Base-by-base conservation (phyloP, 2,888 invertebrate genomes). In the Drosophila buzzatii region DNA sequence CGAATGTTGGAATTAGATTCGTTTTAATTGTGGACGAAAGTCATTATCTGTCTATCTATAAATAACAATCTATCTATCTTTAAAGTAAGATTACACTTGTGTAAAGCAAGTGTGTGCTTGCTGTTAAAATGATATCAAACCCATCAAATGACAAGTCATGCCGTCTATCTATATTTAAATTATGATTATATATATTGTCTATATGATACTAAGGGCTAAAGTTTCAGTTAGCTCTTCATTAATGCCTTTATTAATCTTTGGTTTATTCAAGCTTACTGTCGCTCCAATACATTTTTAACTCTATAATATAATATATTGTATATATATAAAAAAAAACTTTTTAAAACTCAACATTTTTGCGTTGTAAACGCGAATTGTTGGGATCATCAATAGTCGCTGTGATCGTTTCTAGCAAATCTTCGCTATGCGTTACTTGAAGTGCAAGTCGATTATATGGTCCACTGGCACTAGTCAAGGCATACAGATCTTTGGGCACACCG, bases 381-480 rank as follows among this genome's bases (percentile, higher is more conserved):
- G 91, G 90, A 82, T 93, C 92, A 63, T 91, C 90, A 42, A 91
- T 78, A 5, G 92, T 84, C 5, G 85, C 82, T 12, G 90, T 88
- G 31, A 92, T 73, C 61, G 92, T 87, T 20, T 90, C 73, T 5
- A 91, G 74, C 59, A 92, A 76, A 74, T 93, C 91, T 3, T 66
- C 56, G 0, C 71, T 77, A 5, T 82, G 63, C 2, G 74, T 75
- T 18, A 87, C 71, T 12, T 75, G 39, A 10, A 79, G 57, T 64
- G 90, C 83, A 3, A 93, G 90, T 58, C 90, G 92, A 73, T 93
- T 90, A 73, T 92, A 93, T 8, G 93, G 93, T 8, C 93, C 93
- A 69, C 79, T 90, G 70, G 87, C 82, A 52, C 72, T 92, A 65
- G 53, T 68, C 66, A 84, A 41, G 3, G 89, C 55, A 16, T 23